Conservation (phyloP, 2,888 invertebrate species). For the Hipparchia sbordonii region DNA sequence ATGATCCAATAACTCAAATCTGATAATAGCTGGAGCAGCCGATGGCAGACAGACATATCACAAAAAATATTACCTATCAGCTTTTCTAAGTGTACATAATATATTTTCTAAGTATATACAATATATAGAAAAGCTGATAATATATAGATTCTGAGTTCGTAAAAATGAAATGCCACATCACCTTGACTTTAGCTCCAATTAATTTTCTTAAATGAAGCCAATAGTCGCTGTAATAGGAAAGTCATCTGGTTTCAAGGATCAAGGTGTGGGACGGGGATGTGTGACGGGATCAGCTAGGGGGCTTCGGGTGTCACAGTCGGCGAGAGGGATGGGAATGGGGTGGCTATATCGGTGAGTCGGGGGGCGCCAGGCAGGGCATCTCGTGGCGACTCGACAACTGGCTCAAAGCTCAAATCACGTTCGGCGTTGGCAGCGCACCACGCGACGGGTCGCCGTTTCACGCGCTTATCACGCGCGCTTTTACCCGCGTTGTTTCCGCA, state of each 20-base stretch:
- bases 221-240: slow-evolving; percentile 25
- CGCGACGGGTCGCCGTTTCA: slow-evolving; percentile 55
- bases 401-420: slow-evolving; percentile 63
- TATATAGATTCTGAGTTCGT: too few species aligned
- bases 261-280: slow-evolving; percentile 22
- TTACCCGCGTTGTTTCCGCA: slow-evolving; percentile 43
- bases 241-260: slow-evolving; percentile 34
- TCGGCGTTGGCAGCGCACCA: slow-evolving; percentile 67
- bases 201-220: background rate
- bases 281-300: slow-evolving; percentile 36
- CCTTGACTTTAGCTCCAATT: background rate
- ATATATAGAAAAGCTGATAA: too few species aligned
- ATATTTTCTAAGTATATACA: too few species aligned
- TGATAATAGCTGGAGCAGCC: too few species aligned
- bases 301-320: slow-evolving; percentile 31
- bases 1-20: too few species aligned
- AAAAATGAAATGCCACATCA: background rate
- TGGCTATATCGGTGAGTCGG: slow-evolving; percentile 46
- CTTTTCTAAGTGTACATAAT: too few species aligned
- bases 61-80: too few species aligned
- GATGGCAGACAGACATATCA: too few species aligned
- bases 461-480: slow-evolving; percentile 41
- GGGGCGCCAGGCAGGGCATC: slow-evolving; percentile 52
- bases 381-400: slow-evolving; percentile 57
- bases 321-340: slow-evolving; percentile 44